Conservation (phyloP, 2,888 invertebrate species). For the Nemotelus pantherinus region DNA sequence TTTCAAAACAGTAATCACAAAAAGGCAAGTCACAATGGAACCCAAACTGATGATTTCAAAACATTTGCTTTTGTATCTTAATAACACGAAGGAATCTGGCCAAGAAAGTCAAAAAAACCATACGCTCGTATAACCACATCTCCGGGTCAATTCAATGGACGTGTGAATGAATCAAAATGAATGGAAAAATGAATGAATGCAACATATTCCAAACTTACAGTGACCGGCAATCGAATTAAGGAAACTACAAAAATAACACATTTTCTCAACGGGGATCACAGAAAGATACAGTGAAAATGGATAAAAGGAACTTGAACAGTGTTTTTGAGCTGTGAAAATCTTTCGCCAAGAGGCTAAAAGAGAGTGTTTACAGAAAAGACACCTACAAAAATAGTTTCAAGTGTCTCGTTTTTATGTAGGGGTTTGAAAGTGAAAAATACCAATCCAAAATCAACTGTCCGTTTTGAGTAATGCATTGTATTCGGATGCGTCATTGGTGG, state of each 20-base stretch:
- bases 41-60: constrained; percentile 4
- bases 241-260: constrained; percentile 26
- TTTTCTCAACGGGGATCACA: constrained; percentile 15
- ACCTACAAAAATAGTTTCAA: constrained; percentile 42
- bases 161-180: constrained; percentile 13
- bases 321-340: constrained; percentile 34
- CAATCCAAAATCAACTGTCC: constrained; percentile 35
- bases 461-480: constrained; percentile 1
- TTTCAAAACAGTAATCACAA: constrained; percentile 10
- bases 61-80: constrained; percentile 36
- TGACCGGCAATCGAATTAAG: constrained; percentile 34
- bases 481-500: constrained; percentile 37
- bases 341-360: constrained; percentile 11
- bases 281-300: too few relatives aligned
- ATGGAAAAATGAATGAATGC: constrained; percentile 21
- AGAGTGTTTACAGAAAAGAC: constrained; percentile 38
- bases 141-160: not conserved
- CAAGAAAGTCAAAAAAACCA: not conserved
- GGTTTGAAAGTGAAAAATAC: constrained; percentile 32
- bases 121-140: constrained; percentile 24
- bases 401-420: constrained; percentile 16
- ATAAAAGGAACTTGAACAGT: not conserved
- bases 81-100: constrained; percentile 26
- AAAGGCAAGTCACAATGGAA: constrained; percentile 1
- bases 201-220: not conserved